phyloP scores from a whole-genome alignment of 2,113 vertebrate species.

The Verasper variegatus region DNA sequence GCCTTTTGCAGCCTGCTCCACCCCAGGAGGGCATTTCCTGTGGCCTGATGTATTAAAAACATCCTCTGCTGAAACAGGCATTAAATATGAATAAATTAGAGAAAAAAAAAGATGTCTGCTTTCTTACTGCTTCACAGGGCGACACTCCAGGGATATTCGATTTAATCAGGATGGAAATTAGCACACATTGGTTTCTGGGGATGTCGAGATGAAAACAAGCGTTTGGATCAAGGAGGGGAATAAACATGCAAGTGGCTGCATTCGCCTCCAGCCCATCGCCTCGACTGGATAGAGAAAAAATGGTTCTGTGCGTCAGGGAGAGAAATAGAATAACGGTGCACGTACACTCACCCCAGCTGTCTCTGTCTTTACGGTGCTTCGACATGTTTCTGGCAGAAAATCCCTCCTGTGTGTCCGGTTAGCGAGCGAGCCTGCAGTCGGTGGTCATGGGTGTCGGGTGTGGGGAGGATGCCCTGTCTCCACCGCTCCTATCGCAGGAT shows the following conservation, averaged over 20 bases:
- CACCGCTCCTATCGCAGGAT: constrained; percentile 71
- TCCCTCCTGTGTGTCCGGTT: constrained; percentile 39
- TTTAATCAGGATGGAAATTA: neutral
- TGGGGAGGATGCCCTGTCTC: constrained; percentile 66
- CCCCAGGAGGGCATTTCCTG: neutral
- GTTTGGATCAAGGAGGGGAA: constrained; percentile 16
- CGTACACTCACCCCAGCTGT: constrained; percentile 93
- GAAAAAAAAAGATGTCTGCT: neutral
- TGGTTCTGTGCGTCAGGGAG: constrained; percentile 40
- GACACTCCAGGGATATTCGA: neutral
- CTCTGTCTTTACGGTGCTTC: constrained; percentile 88
- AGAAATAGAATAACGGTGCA: constrained; percentile 49
- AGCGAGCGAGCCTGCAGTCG: constrained; percentile 53
- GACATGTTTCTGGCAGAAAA: constrained; percentile 79
- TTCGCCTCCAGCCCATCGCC: constrained; percentile 44
- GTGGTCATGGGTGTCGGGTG: constrained; percentile 69
- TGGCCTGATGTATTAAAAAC: neutral
- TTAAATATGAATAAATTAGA: neutral
- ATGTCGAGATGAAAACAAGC: constrained; percentile 7
- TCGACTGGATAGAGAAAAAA: constrained; percentile 15
- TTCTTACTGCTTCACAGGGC: no score
- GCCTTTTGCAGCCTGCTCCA: constrained; percentile 23
- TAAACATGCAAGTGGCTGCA: constrained; percentile 46
- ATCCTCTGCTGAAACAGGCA: neutral
- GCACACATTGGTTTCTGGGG: neutral